Evolutionary conservation across 2,797 vertebrate species (phyloP).

Genomic region (Rachycentron canadum): DNA sequence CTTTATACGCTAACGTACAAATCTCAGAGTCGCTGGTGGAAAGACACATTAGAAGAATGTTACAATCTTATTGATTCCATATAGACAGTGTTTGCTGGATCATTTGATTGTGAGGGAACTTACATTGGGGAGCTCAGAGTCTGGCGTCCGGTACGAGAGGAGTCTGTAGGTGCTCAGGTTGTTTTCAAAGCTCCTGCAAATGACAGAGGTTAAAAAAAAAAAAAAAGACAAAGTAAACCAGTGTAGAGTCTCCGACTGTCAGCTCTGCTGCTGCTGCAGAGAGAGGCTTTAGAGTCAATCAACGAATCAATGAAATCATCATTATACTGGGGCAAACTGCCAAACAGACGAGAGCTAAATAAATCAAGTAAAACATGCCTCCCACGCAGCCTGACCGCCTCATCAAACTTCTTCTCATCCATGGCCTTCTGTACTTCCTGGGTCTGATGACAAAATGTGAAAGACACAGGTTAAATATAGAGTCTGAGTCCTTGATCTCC

Average conservation of each 20-base stretch:
- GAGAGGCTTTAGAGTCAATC: slow-evolving; percentile 1
- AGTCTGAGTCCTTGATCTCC: too few relatives aligned
- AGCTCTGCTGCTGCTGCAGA: background rate
- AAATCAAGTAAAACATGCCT: slow-evolving; percentile 77
- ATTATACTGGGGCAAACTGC: background rate
- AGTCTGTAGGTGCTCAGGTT: slow-evolving; percentile 94
- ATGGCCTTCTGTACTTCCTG: slow-evolving; percentile 98
- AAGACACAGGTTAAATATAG: background rate
- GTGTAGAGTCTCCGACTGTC: background rate
- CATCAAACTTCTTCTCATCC: slow-evolving; percentile 94
- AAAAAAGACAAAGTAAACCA: slow-evolving; percentile 4
- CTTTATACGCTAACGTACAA: slow-evolving; percentile 65
- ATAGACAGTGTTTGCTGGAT: background rate
- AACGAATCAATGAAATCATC: slow-evolving; percentile 6
- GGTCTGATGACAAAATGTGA: slow-evolving; percentile 84
- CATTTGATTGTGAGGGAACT: slow-evolving; percentile 17
- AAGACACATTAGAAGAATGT: slow-evolving; percentile 55
- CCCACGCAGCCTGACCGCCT: slow-evolving; percentile 93
- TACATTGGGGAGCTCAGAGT: slow-evolving; percentile 89
- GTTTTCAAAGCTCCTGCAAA: slow-evolving; percentile 93
- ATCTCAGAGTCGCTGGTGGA: slow-evolving; percentile 64
- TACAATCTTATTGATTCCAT: background rate
- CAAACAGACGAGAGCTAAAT: background rate
- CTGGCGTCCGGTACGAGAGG: slow-evolving; percentile 88
- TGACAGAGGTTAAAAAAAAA: background rate